Evolutionary conservation across 2,888 invertebrate genomes (phyloP).

Genomic region (Drosophila sordidapex): DNA sequence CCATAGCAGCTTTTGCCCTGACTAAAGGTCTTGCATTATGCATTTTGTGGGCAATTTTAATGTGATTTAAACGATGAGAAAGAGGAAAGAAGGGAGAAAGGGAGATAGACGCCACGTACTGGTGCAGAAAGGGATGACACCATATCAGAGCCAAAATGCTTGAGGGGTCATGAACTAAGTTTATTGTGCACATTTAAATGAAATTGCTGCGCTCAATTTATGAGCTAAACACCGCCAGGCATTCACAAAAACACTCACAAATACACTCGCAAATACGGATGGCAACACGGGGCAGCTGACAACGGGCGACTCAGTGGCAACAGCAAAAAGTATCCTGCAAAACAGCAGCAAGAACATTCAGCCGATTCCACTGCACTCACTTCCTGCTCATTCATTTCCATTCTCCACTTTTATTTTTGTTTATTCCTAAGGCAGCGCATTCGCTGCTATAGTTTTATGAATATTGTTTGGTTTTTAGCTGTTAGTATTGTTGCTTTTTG

Average conservation of each 20-base stretch:
- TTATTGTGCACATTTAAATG: slow-evolving; percentile 80
- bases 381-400: slow-evolving; percentile 57
- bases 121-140: slow-evolving; percentile 17
- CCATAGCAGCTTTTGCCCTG: slow-evolving; percentile 32
- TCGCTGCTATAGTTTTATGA: slow-evolving; percentile 69
- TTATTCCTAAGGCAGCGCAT: slow-evolving; percentile 53
- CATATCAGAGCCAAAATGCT: slow-evolving; percentile 42
- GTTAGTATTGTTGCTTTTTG: slow-evolving; percentile 12
- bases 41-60: slow-evolving; percentile 70
- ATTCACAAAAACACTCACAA: slow-evolving; percentile 38
- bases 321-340: slow-evolving; percentile 23
- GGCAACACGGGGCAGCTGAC: slow-evolving; percentile 11
- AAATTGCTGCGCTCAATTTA: slow-evolving; percentile 81
- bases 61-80: slow-evolving; percentile 67
- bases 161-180: slow-evolving; percentile 77
- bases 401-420: slow-evolving; percentile 27
- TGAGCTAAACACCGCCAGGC: slow-evolving; percentile 73
- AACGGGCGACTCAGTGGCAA: slow-evolving; percentile 22
- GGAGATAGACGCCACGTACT: neutral
- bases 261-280: neutral
- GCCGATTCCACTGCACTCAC: slow-evolving; percentile 57
- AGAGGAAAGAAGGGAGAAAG: slow-evolving; percentile 9
- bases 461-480: slow-evolving; percentile 41
- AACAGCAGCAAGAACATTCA: slow-evolving; percentile 47
- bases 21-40: slow-evolving; percentile 63